Evolutionary conservation across 2,113 vertebrate genomes (phyloP).

Genomic region (Tenrec ecaudatus): DNA sequence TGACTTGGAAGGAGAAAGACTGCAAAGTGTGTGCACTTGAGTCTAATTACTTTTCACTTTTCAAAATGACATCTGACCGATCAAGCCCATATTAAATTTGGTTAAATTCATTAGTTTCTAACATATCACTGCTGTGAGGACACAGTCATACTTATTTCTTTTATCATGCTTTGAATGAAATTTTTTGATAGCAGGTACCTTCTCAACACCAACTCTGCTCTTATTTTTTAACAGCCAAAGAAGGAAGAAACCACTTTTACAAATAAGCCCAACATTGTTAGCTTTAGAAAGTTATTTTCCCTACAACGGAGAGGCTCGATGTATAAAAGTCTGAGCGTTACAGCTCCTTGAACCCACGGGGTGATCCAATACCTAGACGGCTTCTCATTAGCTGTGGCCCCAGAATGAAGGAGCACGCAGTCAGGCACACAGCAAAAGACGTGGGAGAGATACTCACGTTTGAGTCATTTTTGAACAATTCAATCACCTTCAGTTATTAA

Average conservation of each 20-base stretch:
- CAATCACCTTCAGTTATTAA: not conserved
- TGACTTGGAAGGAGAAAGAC: not conserved
- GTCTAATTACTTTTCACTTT: not conserved
- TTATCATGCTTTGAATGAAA: rapidly evolving
- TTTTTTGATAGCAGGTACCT: not conserved
- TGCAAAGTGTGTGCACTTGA: rapidly evolving
- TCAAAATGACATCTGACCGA: not conserved
- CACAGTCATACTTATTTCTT: not conserved
- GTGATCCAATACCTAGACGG: not conserved
- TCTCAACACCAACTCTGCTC: not conserved
- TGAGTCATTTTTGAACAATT: rapidly evolving
- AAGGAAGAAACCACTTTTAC: not conserved
- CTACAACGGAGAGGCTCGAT: not conserved
- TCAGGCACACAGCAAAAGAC: rapidly evolving
- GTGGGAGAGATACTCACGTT: not conserved
- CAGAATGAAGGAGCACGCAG: too few relatives aligned
- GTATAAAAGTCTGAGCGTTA: not conserved
- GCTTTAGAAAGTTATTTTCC: not conserved
- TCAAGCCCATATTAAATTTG: not conserved
- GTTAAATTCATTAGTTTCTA: not conserved
- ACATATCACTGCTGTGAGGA: not conserved
- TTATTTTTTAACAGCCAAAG: not conserved
- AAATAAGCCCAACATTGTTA: too few relatives aligned
- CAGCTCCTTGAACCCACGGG: not conserved
- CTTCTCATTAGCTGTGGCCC: too few relatives aligned